Conservation (phyloP, 2,888 invertebrate genomes). For the Ectemnius lituratus region DNA sequence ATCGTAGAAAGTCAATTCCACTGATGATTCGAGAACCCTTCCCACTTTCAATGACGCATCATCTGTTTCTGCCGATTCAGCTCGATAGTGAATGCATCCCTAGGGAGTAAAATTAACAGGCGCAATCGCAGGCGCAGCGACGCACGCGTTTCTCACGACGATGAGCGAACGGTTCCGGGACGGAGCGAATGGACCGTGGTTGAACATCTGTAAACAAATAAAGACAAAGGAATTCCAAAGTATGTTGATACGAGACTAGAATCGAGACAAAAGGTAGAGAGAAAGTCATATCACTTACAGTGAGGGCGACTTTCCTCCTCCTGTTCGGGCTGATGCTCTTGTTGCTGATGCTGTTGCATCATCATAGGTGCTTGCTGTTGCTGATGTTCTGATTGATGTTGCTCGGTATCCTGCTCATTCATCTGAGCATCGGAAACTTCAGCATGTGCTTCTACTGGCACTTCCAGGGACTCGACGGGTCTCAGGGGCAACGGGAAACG, state of each 20-base stretch:
- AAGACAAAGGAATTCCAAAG: neutral
- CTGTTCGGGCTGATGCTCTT: constrained; percentile 78
- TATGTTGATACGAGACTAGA: neutral
- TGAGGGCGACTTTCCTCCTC: constrained; percentile 85
- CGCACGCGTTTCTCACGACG: constrained; percentile 84
- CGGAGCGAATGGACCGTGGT: constrained; percentile 86
- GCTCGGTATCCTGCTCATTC: constrained; percentile 63
- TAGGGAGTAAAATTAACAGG: constrained; percentile 77
- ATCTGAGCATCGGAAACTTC: constrained; percentile 68
- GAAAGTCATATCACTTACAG: constrained; percentile 81
- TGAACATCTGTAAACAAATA: constrained; percentile 84
- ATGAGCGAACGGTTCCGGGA: constrained; percentile 78
- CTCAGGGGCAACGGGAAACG: constrained; percentile 67
- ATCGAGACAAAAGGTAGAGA: neutral
- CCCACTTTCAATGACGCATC: no score
- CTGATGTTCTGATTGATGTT: constrained; percentile 64
- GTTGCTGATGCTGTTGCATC: constrained; percentile 79
- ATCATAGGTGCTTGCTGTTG: constrained; percentile 74
- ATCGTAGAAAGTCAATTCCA: no score
- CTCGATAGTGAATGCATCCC: no score
- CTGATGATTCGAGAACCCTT: no score
- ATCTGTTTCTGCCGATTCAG: no score
- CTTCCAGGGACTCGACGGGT: constrained; percentile 69
- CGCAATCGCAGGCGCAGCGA: constrained; percentile 88
- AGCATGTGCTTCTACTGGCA: constrained; percentile 71